Conservation (phyloP, 2,797 vertebrate species). For the Rhinogobio ventralis region DNA sequence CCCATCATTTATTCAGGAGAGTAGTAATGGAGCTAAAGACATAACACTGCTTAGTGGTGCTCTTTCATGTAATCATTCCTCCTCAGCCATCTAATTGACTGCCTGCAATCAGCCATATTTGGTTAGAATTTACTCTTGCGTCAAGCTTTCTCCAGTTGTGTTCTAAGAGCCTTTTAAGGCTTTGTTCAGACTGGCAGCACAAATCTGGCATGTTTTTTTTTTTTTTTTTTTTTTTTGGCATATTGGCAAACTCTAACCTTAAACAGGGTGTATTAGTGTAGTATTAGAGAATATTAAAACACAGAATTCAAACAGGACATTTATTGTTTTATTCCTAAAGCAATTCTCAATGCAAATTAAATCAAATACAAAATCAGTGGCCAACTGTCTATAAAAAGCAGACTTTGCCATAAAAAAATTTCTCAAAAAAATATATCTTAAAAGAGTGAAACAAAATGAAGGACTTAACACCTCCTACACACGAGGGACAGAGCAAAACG, state of each 20-base stretch:
- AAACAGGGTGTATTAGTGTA: not conserved
- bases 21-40: slow-evolving; percentile 17
- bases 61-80: slow-evolving; percentile 37
- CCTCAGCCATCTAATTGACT: not conserved
- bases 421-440: not conserved
- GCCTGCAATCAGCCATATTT: not conserved
- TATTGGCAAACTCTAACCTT: not conserved
- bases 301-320: not conserved
- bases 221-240: not conserved
- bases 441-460: slow-evolving; percentile 22
- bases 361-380: not conserved
- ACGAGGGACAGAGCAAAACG: not conserved
- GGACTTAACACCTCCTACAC: slow-evolving; percentile 17
- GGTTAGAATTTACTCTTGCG: slow-evolving; percentile 8
- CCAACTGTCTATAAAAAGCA: not conserved
- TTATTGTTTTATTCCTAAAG: not conserved
- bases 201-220: not conserved
- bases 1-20: slow-evolving; percentile 44
- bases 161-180: not conserved
- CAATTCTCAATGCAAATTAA: not conserved
- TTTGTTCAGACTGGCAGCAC: not conserved
- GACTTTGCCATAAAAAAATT: not conserved
- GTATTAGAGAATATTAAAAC: not conserved
- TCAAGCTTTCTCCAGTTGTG: not conserved
- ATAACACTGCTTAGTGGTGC: not conserved